Evolutionary conservation across 2,888 invertebrate species (phyloP).

Genomic region (Aphodius granarius): DNA sequence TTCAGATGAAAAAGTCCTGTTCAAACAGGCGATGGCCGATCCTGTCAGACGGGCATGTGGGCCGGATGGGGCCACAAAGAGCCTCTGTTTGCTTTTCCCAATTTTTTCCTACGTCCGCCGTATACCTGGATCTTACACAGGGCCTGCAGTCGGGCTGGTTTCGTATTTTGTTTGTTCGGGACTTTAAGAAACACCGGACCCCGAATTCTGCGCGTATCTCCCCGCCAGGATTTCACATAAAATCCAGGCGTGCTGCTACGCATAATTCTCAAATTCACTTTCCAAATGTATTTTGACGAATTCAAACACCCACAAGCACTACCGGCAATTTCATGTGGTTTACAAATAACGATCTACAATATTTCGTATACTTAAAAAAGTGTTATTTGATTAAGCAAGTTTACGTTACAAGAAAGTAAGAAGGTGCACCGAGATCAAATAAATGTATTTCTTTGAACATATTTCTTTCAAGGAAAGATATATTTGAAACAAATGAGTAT

Average conservation of each 20-base stretch:
- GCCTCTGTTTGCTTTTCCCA: constrained; percentile 22
- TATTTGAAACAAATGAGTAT: too few species aligned
- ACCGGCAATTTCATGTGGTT: too few species aligned
- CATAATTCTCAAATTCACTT: neutral
- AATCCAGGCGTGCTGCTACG: neutral
- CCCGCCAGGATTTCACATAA: neutral
- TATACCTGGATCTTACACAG: constrained; percentile 19
- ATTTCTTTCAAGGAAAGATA: too few species aligned
- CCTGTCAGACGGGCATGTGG: neutral
- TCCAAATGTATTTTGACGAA: neutral
- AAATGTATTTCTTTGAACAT: too few species aligned
- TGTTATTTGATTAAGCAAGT: too few species aligned
- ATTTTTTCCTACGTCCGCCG: constrained; percentile 16
- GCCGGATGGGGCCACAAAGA: constrained; percentile 6
- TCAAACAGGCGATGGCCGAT: constrained; percentile 5
- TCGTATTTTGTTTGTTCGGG: neutral
- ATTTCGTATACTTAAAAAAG: too few species aligned
- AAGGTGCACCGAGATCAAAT: too few species aligned
- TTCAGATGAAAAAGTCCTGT: constrained; percentile 10
- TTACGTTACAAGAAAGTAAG: too few species aligned
- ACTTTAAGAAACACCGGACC: neutral
- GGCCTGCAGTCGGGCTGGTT: neutral
- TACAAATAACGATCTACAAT: too few species aligned
- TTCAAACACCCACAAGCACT: neutral
- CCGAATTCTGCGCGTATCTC: neutral